A percentile compares a stretch with the other conserved stretches of the same genome.
Evolutionary conservation across 2,888 invertebrate genomes (phyloP).

Genomic region (Melieria omissa): DNA sequence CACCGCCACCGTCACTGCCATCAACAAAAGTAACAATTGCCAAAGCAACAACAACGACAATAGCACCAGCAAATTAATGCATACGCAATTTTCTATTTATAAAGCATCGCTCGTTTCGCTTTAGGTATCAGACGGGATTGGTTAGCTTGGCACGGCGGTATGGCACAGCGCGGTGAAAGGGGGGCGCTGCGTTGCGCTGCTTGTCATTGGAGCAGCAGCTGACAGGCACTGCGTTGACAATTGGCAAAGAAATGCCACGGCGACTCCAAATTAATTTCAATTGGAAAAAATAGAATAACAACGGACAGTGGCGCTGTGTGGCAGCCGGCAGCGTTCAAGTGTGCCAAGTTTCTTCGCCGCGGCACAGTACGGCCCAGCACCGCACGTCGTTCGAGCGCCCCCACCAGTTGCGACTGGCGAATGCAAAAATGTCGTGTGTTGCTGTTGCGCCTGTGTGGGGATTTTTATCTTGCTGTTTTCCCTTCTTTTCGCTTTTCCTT

Average conservation of each 20-base stretch:
- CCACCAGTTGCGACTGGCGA: constrained; percentile 11
- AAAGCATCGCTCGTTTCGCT: constrained; percentile 43
- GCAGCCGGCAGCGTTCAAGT: background rate
- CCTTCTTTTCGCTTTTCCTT: too few species aligned
- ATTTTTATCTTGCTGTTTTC: too few species aligned
- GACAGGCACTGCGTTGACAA: constrained; percentile 25
- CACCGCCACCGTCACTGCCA: background rate
- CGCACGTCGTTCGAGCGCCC: constrained; percentile 3
- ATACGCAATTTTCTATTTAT: constrained; percentile 63
- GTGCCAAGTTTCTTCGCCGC: constrained; percentile 23
- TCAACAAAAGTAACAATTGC: constrained; percentile 26
- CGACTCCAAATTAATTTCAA: constrained; percentile 30
- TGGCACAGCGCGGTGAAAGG: background rate
- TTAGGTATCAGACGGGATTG: too few species aligned
- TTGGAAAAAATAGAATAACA: constrained; percentile 12
- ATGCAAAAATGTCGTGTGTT: background rate
- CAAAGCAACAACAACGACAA: constrained; percentile 25
- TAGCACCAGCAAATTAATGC: constrained; percentile 18
- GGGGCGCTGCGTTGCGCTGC: background rate
- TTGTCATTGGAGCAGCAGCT: background rate
- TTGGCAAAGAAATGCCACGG: constrained; percentile 29
- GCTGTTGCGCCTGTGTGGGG: too few species aligned
- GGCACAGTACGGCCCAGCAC: background rate
- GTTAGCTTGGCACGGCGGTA: too few species aligned
- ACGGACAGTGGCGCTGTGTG: background rate